Percentiles rank a stretch among this genome's conserved stretches.
These are phyloP conservation scores for Urophycis tenuis DNA, from an alignment of 2,797 vertebrate genomes.

Conservation along the genomic window DNA sequence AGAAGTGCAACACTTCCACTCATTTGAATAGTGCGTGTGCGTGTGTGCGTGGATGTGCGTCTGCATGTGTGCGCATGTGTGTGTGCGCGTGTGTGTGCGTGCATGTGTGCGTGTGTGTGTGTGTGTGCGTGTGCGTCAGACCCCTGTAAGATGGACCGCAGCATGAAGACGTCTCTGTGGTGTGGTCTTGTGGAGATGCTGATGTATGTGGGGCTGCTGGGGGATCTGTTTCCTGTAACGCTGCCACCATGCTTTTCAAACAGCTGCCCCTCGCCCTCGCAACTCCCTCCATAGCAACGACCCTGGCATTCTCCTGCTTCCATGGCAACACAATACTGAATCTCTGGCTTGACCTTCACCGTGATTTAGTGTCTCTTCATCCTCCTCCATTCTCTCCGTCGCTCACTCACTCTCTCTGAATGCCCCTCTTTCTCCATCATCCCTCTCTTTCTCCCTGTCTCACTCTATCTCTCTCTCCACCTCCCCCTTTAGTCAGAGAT, in stretches of 20 bases:
- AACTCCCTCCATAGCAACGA: conserved; percentile 66
- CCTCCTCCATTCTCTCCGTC: conserved; percentile 57
- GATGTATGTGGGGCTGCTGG: conserved; percentile 39
- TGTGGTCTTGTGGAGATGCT: too few species aligned
- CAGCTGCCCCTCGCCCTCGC: conserved; percentile 42
- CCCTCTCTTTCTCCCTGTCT: conserved; percentile 28
- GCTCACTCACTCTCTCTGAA: conserved; percentile 20
- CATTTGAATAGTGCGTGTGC: too few species aligned
- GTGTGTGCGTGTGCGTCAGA: too few species aligned
- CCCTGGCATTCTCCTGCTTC: conserved; percentile 67
- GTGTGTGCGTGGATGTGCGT: too few species aligned
- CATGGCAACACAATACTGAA: conserved; percentile 70
- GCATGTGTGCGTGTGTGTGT: conserved; percentile 5
- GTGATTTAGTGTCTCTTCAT: conserved; percentile 66
- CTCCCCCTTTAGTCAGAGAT: not conserved
- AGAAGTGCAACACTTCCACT: too few species aligned
- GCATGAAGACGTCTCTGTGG: too few species aligned
- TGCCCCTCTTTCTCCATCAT: conserved; percentile 30
- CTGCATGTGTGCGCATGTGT: too few species aligned
- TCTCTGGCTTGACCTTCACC: conserved; percentile 69
- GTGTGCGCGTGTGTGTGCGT: conserved; percentile 3
- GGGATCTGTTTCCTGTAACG: conserved; percentile 30
- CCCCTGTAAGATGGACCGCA: too few species aligned
- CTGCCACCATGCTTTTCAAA: conserved; percentile 35
- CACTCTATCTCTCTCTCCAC: too few species aligned